phyloP scores from a whole-genome alignment of 2,797 vertebrate genomes.

The Xenops minutus region DNA sequence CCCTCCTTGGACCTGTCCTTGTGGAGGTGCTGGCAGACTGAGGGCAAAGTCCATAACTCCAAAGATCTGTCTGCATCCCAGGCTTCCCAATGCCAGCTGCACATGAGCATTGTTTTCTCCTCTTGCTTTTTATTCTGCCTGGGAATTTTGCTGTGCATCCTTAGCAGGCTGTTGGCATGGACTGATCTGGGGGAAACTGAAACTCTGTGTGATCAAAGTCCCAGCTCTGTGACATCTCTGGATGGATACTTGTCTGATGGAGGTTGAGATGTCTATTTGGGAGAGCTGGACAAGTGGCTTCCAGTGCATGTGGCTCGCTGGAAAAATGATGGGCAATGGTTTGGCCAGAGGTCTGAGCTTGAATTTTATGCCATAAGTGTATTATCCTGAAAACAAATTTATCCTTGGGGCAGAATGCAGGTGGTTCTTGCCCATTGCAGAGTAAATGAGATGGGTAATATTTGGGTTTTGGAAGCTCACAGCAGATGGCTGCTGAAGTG shows the following conservation, averaged over 20 bases:
- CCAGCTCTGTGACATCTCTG: neutral
- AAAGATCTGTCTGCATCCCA: neutral
- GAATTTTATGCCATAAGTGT: fast-evolving
- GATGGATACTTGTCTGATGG: neutral
- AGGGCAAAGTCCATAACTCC: neutral
- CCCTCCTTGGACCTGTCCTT: neutral
- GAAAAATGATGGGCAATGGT: neutral
- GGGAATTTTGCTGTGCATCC: neutral
- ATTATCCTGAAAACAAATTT: neutral
- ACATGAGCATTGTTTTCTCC: fast-evolving
- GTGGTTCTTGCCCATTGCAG: neutral
- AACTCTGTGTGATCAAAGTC: neutral
- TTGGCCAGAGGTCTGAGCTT: neutral
- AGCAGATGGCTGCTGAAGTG: neutral
- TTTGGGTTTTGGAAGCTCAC: neutral
- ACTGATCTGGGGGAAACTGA: fast-evolving
- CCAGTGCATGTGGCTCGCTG: neutral
- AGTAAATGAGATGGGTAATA: neutral
- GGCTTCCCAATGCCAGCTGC: neutral
- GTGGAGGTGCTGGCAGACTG: neutral
- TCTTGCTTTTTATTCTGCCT: neutral
- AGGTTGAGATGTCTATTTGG: neutral
- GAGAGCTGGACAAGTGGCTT: neutral
- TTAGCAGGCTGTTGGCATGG: neutral
- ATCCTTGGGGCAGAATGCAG: neutral